phyloP scores from a whole-genome alignment of 2,888 invertebrate species.

The Nezara viridula region DNA sequence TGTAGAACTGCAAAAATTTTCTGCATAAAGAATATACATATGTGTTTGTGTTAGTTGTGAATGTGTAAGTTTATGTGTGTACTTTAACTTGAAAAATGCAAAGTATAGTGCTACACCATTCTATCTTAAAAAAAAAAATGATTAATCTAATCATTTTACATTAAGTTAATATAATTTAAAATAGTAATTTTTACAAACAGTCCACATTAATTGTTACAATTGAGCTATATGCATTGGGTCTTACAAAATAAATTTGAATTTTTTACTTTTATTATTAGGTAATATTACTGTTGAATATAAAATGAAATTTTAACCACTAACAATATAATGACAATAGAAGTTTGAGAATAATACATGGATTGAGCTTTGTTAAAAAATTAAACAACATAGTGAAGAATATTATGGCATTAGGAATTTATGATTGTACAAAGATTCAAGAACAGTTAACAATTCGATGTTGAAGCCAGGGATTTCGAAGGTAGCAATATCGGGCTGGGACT shows the following conservation, averaged over 20 bases:
- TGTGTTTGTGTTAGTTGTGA: neutral
- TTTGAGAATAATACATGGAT: conserved; percentile 11
- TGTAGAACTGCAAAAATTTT: neutral
- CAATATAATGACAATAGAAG: neutral
- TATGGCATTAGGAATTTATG: conserved; percentile 41
- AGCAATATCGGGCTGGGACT: conserved; percentile 69
- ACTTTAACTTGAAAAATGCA: neutral
- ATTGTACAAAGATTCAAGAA: conserved; percentile 47
- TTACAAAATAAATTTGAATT: conserved; percentile 19
- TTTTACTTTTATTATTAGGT: conserved; percentile 6
- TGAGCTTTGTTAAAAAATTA: conserved; percentile 34
- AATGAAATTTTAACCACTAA: conserved; percentile 20
- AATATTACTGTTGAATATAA: conserved; percentile 7
- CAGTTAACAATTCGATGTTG: conserved; percentile 64
- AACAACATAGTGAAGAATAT: conserved; percentile 23
- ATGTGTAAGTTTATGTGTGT: neutral
- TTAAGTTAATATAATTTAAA: conserved; percentile 29
- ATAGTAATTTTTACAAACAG: conserved; percentile 32
- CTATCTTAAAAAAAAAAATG: neutral
- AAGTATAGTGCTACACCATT: conserved; percentile 3
- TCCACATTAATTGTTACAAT: conserved; percentile 36
- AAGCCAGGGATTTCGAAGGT: conserved; percentile 63
- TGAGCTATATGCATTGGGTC: conserved; percentile 37
- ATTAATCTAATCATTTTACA: conserved; percentile 15
- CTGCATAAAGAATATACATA: neutral